These are phyloP conservation scores for Crocidura indochinensis DNA, from an alignment of 2,797 vertebrate species.

Conservation along the genomic window DNA sequence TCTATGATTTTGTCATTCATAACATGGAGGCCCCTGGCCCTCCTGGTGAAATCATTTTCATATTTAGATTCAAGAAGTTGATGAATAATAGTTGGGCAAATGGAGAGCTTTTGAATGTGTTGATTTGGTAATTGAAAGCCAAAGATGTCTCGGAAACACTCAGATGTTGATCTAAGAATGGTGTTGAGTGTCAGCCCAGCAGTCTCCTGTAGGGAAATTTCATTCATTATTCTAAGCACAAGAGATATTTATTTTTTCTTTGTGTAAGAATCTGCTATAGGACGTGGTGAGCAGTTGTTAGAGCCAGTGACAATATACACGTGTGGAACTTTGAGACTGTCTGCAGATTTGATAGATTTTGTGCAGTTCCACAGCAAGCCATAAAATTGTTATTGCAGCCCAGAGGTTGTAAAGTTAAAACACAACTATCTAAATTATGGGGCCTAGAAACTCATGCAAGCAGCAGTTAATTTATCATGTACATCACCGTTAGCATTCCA, in stretches of 20 bases:
- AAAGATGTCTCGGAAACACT: slow-evolving; percentile 53
- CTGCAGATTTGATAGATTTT: slow-evolving; percentile 72
- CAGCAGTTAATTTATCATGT: background rate
- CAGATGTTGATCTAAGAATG: background rate
- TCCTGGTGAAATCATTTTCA: slow-evolving; percentile 53
- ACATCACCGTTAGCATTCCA: background rate
- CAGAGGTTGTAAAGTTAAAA: slow-evolving; percentile 65
- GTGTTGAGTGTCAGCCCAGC: slow-evolving; percentile 64
- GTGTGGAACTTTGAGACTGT: slow-evolving; percentile 74
- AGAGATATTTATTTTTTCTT: slow-evolving; percentile 65
- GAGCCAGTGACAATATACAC: slow-evolving; percentile 49
- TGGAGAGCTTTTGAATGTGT: slow-evolving; percentile 54
- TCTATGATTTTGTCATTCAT: slow-evolving; percentile 41
- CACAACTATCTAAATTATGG: slow-evolving; percentile 42
- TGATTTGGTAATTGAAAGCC: slow-evolving; percentile 71
- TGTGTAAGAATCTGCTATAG: slow-evolving; percentile 60
- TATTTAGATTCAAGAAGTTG: slow-evolving; percentile 54
- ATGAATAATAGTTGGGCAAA: slow-evolving; percentile 60
- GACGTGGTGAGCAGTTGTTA: slow-evolving; percentile 55
- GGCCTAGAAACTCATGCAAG: background rate
- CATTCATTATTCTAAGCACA: slow-evolving; percentile 53
- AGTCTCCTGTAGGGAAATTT: slow-evolving; percentile 36
- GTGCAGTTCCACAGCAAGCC: slow-evolving; percentile 42
- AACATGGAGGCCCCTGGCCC: background rate
- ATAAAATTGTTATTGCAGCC: slow-evolving; percentile 63